A percentile compares a stretch with the other conserved stretches of the same genome.
phyloP scores from a whole-genome alignment of 2,888 invertebrate genomes.

The Autographa gamma region DNA sequence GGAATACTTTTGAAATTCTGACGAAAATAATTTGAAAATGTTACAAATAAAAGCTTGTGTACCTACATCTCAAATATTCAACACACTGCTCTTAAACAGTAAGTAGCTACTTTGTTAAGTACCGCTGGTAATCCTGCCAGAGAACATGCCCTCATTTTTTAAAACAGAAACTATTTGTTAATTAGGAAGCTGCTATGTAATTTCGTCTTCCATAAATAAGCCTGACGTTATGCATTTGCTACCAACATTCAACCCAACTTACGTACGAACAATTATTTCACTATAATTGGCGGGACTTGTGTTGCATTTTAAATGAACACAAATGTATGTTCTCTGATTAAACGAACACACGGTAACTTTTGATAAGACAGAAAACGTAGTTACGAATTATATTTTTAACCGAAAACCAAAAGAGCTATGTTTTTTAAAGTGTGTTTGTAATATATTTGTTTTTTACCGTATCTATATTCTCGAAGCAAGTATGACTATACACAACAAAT shows the following conservation, averaged over 20 bases:
- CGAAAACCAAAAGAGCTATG: no score
- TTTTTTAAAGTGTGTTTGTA: slow-evolving; percentile 7
- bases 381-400: no score
- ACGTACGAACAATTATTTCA: slow-evolving; percentile 49
- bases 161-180: slow-evolving; percentile 45
- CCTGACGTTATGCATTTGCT: slow-evolving; percentile 34
- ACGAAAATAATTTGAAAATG: no score
- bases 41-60: not conserved
- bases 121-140: slow-evolving; percentile 18
- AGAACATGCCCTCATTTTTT: slow-evolving; percentile 42
- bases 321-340: slow-evolving; percentile 61
- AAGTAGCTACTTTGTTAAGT: slow-evolving; percentile 7
- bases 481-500: slow-evolving; percentile 19
- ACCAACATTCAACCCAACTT: slow-evolving; percentile 45
- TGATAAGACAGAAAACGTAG: not conserved
- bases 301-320: slow-evolving; percentile 62
- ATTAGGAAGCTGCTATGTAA: slow-evolving; percentile 44
- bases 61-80: not conserved
- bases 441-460: not conserved
- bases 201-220: slow-evolving; percentile 50
- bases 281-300: slow-evolving; percentile 57
- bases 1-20: no score
- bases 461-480: not conserved
- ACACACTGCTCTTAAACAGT: not conserved
- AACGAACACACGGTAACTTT: slow-evolving; percentile 16